A percentile compares a stretch with the other conserved stretches of the same genome.
These are phyloP conservation scores for Epistrophe grossulariae DNA, from an alignment of 2,888 invertebrate species.

Conservation along the genomic window DNA sequence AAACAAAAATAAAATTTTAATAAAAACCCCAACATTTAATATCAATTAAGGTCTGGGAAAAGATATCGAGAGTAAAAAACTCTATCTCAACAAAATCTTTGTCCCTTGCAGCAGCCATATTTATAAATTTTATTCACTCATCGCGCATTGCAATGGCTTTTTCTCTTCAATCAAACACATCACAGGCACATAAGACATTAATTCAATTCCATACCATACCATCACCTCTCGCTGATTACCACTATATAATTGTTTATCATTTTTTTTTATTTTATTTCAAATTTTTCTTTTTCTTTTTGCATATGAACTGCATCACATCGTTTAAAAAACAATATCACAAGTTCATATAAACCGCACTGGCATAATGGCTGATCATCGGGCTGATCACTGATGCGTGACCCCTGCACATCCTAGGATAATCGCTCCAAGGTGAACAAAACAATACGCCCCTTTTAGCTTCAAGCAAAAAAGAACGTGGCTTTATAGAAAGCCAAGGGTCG, in stretches of 20 bases:
- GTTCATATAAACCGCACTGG: neutral
- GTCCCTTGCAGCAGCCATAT: neutral
- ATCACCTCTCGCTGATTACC: conserved; percentile 67
- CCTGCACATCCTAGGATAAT: conserved; percentile 62
- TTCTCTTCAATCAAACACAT: conserved; percentile 64
- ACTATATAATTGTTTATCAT: conserved; percentile 63
- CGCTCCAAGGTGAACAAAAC: conserved; percentile 54
- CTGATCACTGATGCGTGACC: conserved; percentile 1
- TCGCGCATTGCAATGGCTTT: conserved; percentile 50
- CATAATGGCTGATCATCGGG: neutral
- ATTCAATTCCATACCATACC: conserved; percentile 57
- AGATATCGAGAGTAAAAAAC: conserved; percentile 61
- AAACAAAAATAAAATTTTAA: neutral
- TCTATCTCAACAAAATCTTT: conserved; percentile 11
- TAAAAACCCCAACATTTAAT: conserved; percentile 71
- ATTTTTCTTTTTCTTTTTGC: conserved; percentile 6
- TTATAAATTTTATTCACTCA: conserved; percentile 16
- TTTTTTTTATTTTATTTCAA: neutral
- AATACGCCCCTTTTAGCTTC: conserved; percentile 3
- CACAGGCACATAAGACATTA: conserved; percentile 41
- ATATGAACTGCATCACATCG: conserved; percentile 64
- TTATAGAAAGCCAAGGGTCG: conserved; percentile 64
- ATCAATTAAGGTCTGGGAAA: conserved; percentile 75
- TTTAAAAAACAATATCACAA: conserved; percentile 60
- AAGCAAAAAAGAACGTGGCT: conserved; percentile 22